phyloP scores from a whole-genome alignment of 2,888 invertebrate species.

The Cecidostiba fungosa region DNA sequence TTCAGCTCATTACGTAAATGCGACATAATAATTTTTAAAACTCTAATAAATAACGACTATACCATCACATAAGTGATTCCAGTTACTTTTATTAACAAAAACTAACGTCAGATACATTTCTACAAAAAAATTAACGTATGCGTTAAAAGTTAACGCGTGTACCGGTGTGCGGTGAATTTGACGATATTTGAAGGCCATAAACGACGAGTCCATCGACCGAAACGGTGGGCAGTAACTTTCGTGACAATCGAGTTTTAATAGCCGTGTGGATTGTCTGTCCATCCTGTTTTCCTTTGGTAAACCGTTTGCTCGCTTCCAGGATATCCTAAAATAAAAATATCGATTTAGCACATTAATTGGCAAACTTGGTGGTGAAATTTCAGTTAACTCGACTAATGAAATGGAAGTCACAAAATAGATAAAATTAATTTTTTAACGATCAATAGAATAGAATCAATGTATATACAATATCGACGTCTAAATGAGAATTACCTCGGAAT shows the following conservation, averaged over 20 bases:
- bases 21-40: neutral
- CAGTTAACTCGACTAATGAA: neutral
- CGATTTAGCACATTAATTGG: neutral
- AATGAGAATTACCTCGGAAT: constrained; percentile 72
- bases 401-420: too few species aligned
- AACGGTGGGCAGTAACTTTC: constrained; percentile 87
- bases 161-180: constrained; percentile 63
- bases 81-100: neutral
- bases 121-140: neutral
- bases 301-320: constrained; percentile 84
- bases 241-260: constrained; percentile 87
- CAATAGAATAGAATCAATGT: too few species aligned
- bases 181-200: constrained; percentile 86
- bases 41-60: neutral
- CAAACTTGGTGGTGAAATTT: neutral
- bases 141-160: neutral
- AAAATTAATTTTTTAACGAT: too few species aligned
- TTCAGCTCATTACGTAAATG: neutral
- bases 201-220: constrained; percentile 88
- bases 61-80: neutral
- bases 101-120: too few species aligned
- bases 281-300: constrained; percentile 82
- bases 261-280: constrained; percentile 84
- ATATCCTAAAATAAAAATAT: constrained; percentile 78
- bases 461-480: neutral